Evolutionary conservation across 1,140 invertebrate species (phyloP).

Genomic region (Drosophila saltans): DNA sequence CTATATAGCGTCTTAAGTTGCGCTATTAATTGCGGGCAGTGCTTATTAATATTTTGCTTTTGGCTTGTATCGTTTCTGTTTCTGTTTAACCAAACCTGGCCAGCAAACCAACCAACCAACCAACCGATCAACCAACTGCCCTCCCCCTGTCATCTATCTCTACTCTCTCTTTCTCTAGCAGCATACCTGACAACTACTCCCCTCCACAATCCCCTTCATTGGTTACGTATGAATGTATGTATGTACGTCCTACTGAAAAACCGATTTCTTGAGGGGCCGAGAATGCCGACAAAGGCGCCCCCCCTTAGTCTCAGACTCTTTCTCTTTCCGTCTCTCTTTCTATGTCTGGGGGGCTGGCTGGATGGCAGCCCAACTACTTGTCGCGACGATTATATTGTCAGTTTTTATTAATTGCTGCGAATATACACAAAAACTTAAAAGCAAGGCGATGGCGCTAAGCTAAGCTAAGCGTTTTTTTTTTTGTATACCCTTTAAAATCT

Average conservation of each 20-base stretch:
- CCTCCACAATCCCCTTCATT: too few species aligned
- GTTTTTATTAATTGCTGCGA: conserved; percentile 82
- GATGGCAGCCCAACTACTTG: conserved; percentile 79
- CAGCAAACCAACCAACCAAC: too few species aligned
- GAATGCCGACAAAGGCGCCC: conserved; percentile 70
- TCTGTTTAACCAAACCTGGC: background rate
- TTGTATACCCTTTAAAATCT: conserved; percentile 2
- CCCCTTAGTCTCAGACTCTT: background rate
- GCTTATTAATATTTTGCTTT: conserved; percentile 80
- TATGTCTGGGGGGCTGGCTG: conserved; percentile 58
- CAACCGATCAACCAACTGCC: background rate
- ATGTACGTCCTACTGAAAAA: conserved; percentile 12
- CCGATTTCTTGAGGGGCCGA: conserved; percentile 38
- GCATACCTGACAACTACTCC: too few species aligned
- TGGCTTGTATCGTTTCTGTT: conserved; percentile 44
- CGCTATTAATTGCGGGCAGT: conserved; percentile 81
- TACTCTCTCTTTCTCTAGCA: too few species aligned
- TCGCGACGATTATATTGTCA: conserved; percentile 80
- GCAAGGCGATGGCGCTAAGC: conserved; percentile 67
- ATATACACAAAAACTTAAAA: conserved; percentile 48
- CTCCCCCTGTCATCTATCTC: background rate
- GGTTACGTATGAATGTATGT: background rate
- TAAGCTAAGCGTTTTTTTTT: conserved; percentile 62
- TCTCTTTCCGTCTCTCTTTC: conserved; percentile 8
- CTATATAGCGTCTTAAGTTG: conserved; percentile 82